Percentiles rank a stretch among this genome's conserved stretches.
These are phyloP conservation scores for Chelonus formosanus DNA, from an alignment of 2,888 invertebrate genomes.

Conservation along the genomic window DNA sequence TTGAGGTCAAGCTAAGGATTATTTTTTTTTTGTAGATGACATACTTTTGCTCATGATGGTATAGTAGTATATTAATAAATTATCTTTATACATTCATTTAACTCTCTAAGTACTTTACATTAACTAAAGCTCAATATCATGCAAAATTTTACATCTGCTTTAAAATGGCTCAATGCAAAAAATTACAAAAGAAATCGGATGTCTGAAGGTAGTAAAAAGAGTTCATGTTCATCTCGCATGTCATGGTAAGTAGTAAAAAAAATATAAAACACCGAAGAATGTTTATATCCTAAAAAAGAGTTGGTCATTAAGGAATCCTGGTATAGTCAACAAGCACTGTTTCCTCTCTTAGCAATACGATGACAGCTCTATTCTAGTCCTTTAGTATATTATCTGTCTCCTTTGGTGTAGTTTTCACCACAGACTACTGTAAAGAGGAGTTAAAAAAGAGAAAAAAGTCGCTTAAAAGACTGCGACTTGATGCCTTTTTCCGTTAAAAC, in stretches of 20 bases:
- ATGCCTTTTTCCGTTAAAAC: constrained; percentile 3
- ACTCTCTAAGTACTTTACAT: too few relatives aligned
- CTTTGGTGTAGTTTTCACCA: constrained; percentile 5
- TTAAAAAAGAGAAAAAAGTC: constrained; percentile 13
- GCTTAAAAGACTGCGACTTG: constrained; percentile 1
- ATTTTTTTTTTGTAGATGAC: too few relatives aligned
- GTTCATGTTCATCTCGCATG: not conserved
- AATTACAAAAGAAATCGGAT: too few relatives aligned
- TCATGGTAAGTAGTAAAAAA: not conserved
- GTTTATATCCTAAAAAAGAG: constrained; percentile 31
- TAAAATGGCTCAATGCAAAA: too few relatives aligned
- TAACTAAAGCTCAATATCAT: too few relatives aligned
- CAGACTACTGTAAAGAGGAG: not conserved
- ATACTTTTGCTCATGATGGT: too few relatives aligned
- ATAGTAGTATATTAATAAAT: too few relatives aligned
- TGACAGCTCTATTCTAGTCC: constrained; percentile 23
- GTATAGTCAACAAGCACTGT: constrained; percentile 7
- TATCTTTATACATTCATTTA: too few relatives aligned
- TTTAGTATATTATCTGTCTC: constrained; percentile 25
- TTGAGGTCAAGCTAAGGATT: too few relatives aligned
- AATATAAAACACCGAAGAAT: not conserved
- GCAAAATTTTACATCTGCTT: too few relatives aligned
- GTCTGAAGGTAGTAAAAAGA: not conserved
- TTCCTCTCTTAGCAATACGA: constrained; percentile 19
- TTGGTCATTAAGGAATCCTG: constrained; percentile 32